These are phyloP conservation scores for Hoplias malabaricus DNA, from an alignment of 2,113 vertebrate species.

Conservation along the genomic window DNA sequence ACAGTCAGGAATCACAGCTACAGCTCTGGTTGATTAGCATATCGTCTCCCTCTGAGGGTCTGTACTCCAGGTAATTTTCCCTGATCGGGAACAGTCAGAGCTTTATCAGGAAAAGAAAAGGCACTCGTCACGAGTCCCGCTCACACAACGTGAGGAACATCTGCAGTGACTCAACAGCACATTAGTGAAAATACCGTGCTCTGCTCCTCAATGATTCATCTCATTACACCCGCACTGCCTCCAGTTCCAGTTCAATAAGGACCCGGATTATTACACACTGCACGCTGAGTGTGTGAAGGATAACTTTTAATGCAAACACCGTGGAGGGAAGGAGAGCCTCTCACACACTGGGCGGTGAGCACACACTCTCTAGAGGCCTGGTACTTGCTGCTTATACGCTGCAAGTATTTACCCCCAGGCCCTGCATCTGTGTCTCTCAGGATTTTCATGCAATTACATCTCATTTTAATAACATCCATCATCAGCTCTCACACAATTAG, in stretches of 20 bases:
- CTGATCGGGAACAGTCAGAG: not conserved
- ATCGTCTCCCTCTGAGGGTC: not conserved
- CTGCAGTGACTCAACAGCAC: not conserved
- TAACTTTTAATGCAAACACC: not conserved
- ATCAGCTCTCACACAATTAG: no score
- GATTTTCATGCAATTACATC: no score
- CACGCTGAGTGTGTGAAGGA: not conserved
- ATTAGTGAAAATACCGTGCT: not conserved
- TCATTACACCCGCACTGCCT: not conserved
- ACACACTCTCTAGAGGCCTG: constrained; percentile 9
- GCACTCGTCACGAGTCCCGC: not conserved
- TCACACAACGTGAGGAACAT: not conserved
- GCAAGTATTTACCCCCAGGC: constrained; percentile 17
- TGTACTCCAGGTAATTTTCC: not conserved
- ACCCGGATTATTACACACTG: not conserved
- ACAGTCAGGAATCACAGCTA: not conserved
- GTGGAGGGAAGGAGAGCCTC: not conserved
- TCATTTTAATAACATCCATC: no score
- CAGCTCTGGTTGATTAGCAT: not conserved
- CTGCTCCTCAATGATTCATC: not conserved
- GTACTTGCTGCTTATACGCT: constrained; percentile 11
- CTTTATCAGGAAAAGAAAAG: not conserved
- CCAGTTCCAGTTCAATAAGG: constrained; percentile 4
- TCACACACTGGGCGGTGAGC: not conserved
- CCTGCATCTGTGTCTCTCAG: not conserved